Percentiles rank a stretch among this genome's conserved stretches.
Evolutionary conservation across 2,888 invertebrate genomes (phyloP).

Genomic region (Trissolcus japonicus): DNA sequence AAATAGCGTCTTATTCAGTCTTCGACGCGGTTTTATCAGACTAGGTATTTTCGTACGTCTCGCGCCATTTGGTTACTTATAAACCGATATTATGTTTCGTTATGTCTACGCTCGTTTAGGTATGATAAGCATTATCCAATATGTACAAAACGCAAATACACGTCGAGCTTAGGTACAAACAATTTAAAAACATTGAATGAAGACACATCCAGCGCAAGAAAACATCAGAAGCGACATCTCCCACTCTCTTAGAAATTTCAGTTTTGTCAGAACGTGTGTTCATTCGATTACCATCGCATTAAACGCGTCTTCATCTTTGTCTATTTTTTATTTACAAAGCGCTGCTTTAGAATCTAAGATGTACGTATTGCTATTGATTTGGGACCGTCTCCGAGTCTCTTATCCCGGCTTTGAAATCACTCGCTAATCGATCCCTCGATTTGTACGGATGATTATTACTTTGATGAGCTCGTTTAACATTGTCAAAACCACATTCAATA

Average conservation of each 20-base stretch:
- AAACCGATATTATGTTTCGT: constrained; percentile 34
- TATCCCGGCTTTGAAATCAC: constrained; percentile 18
- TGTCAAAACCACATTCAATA: constrained; percentile 22
- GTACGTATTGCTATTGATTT: constrained; percentile 52
- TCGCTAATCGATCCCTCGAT: constrained; percentile 37
- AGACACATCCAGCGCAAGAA: constrained; percentile 7
- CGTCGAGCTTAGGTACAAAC: constrained; percentile 10
- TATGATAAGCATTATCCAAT: constrained; percentile 28
- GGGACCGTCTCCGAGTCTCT: constrained; percentile 7
- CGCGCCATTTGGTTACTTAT: constrained; percentile 1
- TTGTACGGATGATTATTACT: constrained; percentile 27
- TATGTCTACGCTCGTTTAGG: constrained; percentile 27
- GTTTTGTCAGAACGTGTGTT: not conserved
- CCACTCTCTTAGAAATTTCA: not conserved
- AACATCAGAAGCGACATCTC: constrained; percentile 39
- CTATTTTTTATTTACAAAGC: constrained; percentile 41
- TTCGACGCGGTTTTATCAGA: constrained; percentile 32
- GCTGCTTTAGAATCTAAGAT: constrained; percentile 46
- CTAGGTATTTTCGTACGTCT: constrained; percentile 19
- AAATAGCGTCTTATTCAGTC: constrained; percentile 43
- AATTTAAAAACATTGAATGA: constrained; percentile 15
- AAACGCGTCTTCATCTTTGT: no score
- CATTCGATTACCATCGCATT: not conserved
- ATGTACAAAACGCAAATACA: constrained; percentile 35
- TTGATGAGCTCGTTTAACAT: constrained; percentile 28